phyloP scores from a whole-genome alignment of 92 coral and sea anemone genomes.

The Montipora capitata region DNA sequence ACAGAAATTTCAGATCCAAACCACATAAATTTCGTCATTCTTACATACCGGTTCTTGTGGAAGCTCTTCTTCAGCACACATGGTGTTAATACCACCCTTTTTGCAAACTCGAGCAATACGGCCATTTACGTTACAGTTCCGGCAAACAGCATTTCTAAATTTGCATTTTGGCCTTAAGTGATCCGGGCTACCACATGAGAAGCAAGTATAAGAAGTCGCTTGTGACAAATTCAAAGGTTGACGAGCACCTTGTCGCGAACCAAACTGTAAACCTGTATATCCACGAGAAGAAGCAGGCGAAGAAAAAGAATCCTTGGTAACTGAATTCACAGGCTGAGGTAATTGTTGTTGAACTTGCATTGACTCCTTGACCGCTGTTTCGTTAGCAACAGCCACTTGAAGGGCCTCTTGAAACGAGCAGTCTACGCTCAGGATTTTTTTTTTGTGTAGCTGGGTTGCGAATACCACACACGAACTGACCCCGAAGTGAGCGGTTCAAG shows the following conservation, averaged over 20 bases:
- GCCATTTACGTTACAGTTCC: slow-evolving; percentile 55
- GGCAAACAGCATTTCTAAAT: slow-evolving; percentile 53
- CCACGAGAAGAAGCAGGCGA: neutral
- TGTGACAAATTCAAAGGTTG: no score
- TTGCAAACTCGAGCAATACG: slow-evolving; percentile 51
- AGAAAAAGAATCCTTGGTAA: neutral
- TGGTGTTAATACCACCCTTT: slow-evolving; percentile 8
- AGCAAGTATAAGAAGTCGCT: no score
- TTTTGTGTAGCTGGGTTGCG: slow-evolving; percentile 33
- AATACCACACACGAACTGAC: slow-evolving; percentile 20
- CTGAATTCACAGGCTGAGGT: slow-evolving; percentile 30
- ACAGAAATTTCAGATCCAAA: slow-evolving; percentile 73
- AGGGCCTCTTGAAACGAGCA: slow-evolving; percentile 45
- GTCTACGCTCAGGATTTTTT: slow-evolving; percentile 64
- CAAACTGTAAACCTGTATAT: no score
- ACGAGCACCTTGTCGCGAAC: no score
- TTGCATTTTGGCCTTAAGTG: slow-evolving; percentile 23
- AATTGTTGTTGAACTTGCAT: slow-evolving; percentile 12
- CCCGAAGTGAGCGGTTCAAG: slow-evolving; percentile 51
- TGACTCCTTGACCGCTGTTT: slow-evolving; percentile 60
- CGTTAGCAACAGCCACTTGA: slow-evolving; percentile 57
- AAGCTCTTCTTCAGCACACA: slow-evolving; percentile 15
- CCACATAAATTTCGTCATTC: slow-evolving; percentile 45
- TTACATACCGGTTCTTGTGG: slow-evolving; percentile 18
- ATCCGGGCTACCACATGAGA: no score